phyloP scores from a whole-genome alignment of 2,888 invertebrate genomes.

The Eudasyphora cyanicolor region DNA sequence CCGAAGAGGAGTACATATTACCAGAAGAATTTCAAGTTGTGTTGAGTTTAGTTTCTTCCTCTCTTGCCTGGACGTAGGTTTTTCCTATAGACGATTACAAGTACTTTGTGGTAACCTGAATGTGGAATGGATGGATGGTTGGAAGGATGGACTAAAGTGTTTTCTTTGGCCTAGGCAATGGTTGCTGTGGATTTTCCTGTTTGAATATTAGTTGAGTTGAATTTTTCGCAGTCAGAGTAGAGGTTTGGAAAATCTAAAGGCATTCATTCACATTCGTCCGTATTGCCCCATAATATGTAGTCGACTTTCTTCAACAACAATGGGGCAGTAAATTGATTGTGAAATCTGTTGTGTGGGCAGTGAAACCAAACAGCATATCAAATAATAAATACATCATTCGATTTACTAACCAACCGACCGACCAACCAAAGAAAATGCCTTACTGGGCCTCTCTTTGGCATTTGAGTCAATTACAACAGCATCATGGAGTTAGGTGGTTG shows the following conservation, averaged over 20 bases:
- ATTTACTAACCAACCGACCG: constrained; percentile 32
- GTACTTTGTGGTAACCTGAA: constrained; percentile 15
- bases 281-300: neutral
- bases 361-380: constrained; percentile 33
- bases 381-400: constrained; percentile 48
- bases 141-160: neutral
- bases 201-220: neutral
- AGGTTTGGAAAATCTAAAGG: neutral
- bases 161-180: neutral
- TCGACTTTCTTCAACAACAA: too few relatives aligned
- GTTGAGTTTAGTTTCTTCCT: constrained; percentile 2
- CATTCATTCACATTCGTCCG: neutral
- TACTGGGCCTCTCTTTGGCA: too few relatives aligned
- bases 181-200: neutral
- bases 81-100: neutral
- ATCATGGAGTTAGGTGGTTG: too few relatives aligned
- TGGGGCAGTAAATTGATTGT: constrained; percentile 75
- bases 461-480: too few relatives aligned
- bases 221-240: neutral
- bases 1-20: neutral
- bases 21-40: constrained; percentile 19
- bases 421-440: neutral
- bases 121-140: too few relatives aligned
- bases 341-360: constrained; percentile 68
- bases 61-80: too few relatives aligned